These are phyloP conservation scores for Drosophila neocordata DNA, from an alignment of 1,140 invertebrate species.

Conservation along the genomic window DNA sequence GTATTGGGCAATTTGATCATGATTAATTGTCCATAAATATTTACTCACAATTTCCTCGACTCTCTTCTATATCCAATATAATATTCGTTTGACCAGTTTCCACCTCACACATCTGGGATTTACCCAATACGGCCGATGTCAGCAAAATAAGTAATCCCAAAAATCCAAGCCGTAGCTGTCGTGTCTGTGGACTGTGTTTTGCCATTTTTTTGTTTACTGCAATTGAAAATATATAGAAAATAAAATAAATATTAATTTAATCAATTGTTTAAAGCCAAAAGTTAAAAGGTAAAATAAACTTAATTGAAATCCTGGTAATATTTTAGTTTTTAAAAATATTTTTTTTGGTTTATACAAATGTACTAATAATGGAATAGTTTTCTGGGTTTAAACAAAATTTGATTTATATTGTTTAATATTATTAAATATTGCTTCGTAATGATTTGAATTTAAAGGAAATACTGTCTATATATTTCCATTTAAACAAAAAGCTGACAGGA, in stretches of 20 bases:
- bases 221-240: slow-evolving; percentile 30
- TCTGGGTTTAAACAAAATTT: no score
- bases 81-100: slow-evolving; percentile 93
- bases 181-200: slow-evolving; percentile 30
- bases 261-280: slow-evolving; percentile 9
- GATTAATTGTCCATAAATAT: slow-evolving; percentile 15
- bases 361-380: no score
- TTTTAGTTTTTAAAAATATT: background rate
- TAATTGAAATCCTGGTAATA: background rate
- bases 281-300: background rate
- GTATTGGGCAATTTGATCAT: slow-evolving; percentile 18
- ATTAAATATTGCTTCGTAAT: no score
- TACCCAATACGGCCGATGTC: slow-evolving; percentile 66
- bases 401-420: no score
- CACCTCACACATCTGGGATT: slow-evolving; percentile 85
- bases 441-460: no score
- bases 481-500: no score
- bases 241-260: slow-evolving; percentile 7
- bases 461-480: no score
- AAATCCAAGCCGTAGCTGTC: slow-evolving; percentile 35
- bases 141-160: slow-evolving; percentile 59
- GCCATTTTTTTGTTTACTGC: slow-evolving; percentile 62
- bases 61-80: slow-evolving; percentile 95
- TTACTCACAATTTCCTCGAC: slow-evolving; percentile 91
- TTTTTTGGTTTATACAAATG: no score